Conservation (phyloP, 1,140 invertebrate genomes). For the Tyrophagus putrescentiae region DNA sequence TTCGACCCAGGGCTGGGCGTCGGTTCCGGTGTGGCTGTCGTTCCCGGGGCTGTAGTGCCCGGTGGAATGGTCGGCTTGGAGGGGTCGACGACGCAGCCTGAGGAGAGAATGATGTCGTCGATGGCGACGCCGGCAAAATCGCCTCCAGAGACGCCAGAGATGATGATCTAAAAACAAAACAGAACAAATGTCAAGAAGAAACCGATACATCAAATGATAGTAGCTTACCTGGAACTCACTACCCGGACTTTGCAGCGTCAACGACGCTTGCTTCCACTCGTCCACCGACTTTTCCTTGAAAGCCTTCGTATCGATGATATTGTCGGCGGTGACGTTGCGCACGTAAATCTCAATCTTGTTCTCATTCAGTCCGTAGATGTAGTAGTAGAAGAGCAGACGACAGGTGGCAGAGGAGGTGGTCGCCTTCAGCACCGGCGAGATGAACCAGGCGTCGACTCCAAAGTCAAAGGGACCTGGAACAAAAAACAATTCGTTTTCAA, state of each 20-base stretch:
- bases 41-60: constrained; percentile 16
- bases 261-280: constrained; percentile 21
- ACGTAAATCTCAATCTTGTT: constrained; percentile 30
- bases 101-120: constrained; percentile 26
- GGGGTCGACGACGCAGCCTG: constrained; percentile 1
- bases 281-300: constrained; percentile 17
- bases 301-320: background rate
- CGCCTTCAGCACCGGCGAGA: constrained; percentile 18
- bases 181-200: background rate
- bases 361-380: constrained; percentile 32
- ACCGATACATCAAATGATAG: background rate
- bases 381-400: constrained; percentile 31
- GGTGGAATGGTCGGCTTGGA: background rate
- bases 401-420: constrained; percentile 1
- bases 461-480: background rate
- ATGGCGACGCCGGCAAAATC: constrained; percentile 24
- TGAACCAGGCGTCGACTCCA: constrained; percentile 20
- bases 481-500: no score
- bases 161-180: constrained; percentile 23
- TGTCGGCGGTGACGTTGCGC: background rate
- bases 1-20: constrained; percentile 9
- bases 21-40: background rate
- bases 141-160: constrained; percentile 23
- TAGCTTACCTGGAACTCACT: background rate
- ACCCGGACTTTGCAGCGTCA: constrained; percentile 5